Conservation (phyloP, 2,113 vertebrate genomes). For the Motacilla alba region DNA sequence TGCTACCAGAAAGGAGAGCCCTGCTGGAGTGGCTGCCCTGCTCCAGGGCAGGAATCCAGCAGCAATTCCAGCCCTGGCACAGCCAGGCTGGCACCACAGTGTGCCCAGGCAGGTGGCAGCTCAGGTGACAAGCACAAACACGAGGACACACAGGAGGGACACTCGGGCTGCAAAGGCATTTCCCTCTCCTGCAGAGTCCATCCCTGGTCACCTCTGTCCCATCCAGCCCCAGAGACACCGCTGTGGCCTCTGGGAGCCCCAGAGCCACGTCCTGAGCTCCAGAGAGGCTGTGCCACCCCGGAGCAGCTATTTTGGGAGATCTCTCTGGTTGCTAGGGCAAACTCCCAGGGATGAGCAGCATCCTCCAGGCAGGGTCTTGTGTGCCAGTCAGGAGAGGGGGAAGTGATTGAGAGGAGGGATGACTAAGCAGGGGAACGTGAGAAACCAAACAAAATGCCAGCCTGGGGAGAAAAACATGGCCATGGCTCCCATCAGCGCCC, state of each 20-base stretch:
- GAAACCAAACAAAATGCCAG: constrained; percentile 6
- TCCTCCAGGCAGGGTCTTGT: background rate
- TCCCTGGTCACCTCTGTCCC: background rate
- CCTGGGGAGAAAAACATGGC: background rate
- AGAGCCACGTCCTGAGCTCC: background rate
- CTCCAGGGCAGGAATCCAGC: background rate
- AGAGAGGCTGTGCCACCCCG: background rate
- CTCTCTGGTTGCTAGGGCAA: constrained; percentile 38
- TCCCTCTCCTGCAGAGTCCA: background rate
- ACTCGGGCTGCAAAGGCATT: background rate
- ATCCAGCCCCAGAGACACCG: background rate
- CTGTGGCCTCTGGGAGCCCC: background rate
- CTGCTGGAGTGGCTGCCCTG: background rate
- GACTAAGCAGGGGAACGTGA: constrained; percentile 2
- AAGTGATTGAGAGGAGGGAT: background rate
- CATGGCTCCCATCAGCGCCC: background rate
- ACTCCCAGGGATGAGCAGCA: background rate
- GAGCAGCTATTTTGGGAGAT: background rate
- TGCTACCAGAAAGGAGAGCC: background rate
- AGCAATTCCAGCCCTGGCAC: background rate
- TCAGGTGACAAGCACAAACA: constrained; percentile 7
- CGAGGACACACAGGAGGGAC: background rate
- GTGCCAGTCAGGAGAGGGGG: background rate
- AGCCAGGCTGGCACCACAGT: background rate
- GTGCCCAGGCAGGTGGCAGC: constrained; percentile 9